Percentiles rank a stretch among this genome's conserved stretches.
Conservation (phyloP, 2,113 vertebrate genomes). For the Lampris megalopsis region DNA sequence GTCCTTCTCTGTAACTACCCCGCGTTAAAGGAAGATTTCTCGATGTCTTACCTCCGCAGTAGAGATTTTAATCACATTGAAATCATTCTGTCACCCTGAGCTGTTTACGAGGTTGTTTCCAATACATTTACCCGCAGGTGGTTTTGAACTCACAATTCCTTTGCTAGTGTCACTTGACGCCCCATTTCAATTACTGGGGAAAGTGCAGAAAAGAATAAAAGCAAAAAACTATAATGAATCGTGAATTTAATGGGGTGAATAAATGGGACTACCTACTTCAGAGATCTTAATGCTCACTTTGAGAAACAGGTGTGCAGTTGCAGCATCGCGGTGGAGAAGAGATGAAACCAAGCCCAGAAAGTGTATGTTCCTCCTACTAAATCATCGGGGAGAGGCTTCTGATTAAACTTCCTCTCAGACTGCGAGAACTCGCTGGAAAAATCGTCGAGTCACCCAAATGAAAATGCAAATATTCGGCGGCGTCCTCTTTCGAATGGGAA, state of each 20-base stretch:
- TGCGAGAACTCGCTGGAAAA: constrained; percentile 1
- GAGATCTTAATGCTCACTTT: constrained; percentile 1
- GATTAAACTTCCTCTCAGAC: constrained; percentile 23
- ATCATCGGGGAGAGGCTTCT: constrained; percentile 12
- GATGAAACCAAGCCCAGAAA: neutral
- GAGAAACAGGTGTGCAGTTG: constrained; percentile 18
- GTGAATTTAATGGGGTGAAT: constrained; percentile 26
- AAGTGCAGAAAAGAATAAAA: neutral
- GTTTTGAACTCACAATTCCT: no score
- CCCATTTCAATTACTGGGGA: constrained; percentile 1
- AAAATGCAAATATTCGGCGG: constrained; percentile 30
- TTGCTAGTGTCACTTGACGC: neutral
- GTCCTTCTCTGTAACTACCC: neutral
- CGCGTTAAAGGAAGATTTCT: neutral
- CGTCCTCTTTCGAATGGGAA: constrained; percentile 11
- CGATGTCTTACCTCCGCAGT: constrained; percentile 3
- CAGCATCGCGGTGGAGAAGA: constrained; percentile 14
- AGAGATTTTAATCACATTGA: constrained; percentile 14
- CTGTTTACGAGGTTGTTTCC: constrained; percentile 19
- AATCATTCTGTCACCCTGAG: neutral
- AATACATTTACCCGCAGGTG: constrained; percentile 1
- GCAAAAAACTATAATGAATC: constrained; percentile 27
- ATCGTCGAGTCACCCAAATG: constrained; percentile 17
- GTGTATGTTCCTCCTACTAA: neutral
- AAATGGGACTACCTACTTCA: neutral